Conservation (phyloP, 1,140 invertebrate species). For the Apis cerana region DNA sequence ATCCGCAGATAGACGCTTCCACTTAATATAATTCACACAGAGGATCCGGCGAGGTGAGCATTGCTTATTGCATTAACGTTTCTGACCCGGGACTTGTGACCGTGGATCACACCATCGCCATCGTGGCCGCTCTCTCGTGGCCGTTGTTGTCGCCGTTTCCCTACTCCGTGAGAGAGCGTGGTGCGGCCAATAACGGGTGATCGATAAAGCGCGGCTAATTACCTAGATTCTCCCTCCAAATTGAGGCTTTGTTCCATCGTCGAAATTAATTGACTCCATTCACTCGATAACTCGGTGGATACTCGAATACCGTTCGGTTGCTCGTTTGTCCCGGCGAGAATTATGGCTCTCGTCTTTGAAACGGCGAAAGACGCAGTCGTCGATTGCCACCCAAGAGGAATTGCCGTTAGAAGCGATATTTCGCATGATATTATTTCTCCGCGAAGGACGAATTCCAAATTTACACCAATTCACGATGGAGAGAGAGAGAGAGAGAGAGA, state of each 20-base stretch:
- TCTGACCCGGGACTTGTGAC: constrained; percentile 49
- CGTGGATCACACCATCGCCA: constrained; percentile 30
- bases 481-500: no score
- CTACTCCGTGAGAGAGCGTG: constrained; percentile 59
- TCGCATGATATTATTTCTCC: background rate
- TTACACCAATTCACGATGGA: background rate
- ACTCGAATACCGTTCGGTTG: constrained; percentile 56
- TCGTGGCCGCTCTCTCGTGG: background rate
- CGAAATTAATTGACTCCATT: constrained; percentile 77
- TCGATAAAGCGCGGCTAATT: constrained; percentile 78
- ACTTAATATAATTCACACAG: constrained; percentile 38
- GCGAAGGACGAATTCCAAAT: background rate
- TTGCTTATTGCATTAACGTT: constrained; percentile 64
- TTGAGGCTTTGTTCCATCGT: constrained; percentile 75
- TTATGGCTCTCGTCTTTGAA: constrained; percentile 58
- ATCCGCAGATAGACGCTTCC: constrained; percentile 35
- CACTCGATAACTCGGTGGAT: constrained; percentile 71
- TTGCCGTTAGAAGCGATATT: background rate
- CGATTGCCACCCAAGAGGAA: background rate
- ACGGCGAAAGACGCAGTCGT: background rate
- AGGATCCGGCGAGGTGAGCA: constrained; percentile 43
- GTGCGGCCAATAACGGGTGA: constrained; percentile 73
- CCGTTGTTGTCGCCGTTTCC: constrained; percentile 40
- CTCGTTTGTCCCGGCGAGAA: constrained; percentile 61
- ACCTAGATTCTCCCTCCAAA: constrained; percentile 73